Conservation (phyloP, 2,888 invertebrate species). For the Mylabris sibirica region DNA sequence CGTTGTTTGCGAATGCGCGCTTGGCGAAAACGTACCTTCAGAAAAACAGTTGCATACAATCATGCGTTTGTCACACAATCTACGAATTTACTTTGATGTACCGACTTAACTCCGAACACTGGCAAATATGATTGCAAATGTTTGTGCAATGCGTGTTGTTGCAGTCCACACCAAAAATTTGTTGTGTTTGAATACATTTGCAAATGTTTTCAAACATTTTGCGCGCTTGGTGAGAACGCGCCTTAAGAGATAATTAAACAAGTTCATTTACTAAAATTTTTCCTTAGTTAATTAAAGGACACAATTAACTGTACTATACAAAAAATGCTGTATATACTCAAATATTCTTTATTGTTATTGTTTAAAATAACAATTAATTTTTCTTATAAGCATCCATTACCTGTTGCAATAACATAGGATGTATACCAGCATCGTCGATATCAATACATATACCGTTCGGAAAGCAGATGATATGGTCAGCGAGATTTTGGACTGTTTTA, state of each 20-base stretch:
- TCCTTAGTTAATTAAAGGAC: background rate
- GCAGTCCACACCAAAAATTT: no score
- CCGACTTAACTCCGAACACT: no score
- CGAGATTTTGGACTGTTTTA: background rate
- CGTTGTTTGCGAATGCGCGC: no score
- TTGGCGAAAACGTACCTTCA: no score
- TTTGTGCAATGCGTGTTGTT: no score
- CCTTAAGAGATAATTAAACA: background rate
- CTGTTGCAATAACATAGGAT: background rate
- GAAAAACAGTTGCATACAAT: no score
- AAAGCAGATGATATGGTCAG: conserved; percentile 9
- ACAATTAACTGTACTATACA: background rate
- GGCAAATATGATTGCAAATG: no score
- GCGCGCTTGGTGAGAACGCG: no score
- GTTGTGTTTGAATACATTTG: no score
- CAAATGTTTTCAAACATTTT: no score
- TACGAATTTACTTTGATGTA: no score
- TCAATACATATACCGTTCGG: conserved; percentile 13
- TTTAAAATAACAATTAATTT: background rate
- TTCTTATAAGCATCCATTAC: background rate
- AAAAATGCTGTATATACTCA: background rate
- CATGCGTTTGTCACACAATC: no score
- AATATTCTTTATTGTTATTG: background rate
- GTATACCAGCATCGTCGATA: conserved; percentile 3
- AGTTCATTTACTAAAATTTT: background rate